Evolutionary conservation across 2,888 invertebrate genomes (phyloP).

Genomic region (Andrena dorsata): DNA sequence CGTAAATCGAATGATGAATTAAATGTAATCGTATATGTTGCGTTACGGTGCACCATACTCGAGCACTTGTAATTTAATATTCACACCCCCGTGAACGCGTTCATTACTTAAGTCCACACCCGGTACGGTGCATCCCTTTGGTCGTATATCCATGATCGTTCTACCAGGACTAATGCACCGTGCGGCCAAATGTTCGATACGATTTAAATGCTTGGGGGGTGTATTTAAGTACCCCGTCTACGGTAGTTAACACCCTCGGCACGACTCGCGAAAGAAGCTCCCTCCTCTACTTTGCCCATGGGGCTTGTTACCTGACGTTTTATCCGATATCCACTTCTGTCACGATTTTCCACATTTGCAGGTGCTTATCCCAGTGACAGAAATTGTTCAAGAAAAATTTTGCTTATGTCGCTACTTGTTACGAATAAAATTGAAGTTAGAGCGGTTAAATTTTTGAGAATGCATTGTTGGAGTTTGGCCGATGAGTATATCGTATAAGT

Average conservation of each 20-base stretch:
- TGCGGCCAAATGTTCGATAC: slow-evolving; percentile 82
- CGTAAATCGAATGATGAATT: slow-evolving; percentile 23
- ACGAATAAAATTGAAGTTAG: background rate
- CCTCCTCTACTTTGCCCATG: slow-evolving; percentile 51
- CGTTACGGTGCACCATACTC: slow-evolving; percentile 28
- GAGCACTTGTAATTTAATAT: slow-evolving; percentile 74
- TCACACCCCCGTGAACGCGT: slow-evolving; percentile 68
- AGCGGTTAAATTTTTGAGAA: too few relatives aligned
- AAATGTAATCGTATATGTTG: background rate
- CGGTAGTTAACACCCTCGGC: slow-evolving; percentile 77
- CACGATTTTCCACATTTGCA: background rate
- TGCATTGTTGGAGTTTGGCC: too few relatives aligned
- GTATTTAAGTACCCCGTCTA: slow-evolving; percentile 75
- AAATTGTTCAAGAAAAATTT: background rate
- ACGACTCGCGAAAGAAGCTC: slow-evolving; percentile 56
- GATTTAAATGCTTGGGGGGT: slow-evolving; percentile 79
- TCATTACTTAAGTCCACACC: slow-evolving; percentile 78
- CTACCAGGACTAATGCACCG: slow-evolving; percentile 82
- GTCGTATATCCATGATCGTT: slow-evolving; percentile 75
- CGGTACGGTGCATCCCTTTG: slow-evolving; percentile 65
- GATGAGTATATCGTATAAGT: too few relatives aligned
- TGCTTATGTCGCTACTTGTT: background rate
- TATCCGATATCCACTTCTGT: slow-evolving; percentile 39
- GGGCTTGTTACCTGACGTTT: slow-evolving; percentile 76
- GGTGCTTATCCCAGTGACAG: background rate